Conservation (phyloP, 1,140 invertebrate genomes). For the Formica exsecta region DNA sequence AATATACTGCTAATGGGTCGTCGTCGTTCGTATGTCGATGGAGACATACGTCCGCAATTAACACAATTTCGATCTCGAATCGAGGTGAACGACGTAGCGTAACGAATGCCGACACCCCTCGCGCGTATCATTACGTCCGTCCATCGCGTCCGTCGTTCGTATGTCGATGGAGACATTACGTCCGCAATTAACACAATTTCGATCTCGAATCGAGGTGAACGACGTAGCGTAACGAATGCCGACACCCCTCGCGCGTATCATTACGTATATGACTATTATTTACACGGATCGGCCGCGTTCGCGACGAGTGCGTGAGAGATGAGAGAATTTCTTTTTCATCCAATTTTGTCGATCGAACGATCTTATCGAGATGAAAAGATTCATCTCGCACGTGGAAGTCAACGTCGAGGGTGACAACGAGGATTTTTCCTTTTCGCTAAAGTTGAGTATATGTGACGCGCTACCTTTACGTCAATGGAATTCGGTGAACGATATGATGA, state of each 20-base stretch:
- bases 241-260: neutral
- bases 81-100: neutral
- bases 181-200: constrained; percentile 31
- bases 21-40: constrained; percentile 1
- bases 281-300: neutral
- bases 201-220: neutral
- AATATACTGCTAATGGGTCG: constrained; percentile 51
- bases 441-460: neutral
- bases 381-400: neutral
- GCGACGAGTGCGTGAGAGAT: neutral
- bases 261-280: neutral
- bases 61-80: constrained; percentile 25
- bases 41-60: constrained; percentile 3
- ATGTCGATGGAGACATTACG: neutral
- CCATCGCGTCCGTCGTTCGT: neutral
- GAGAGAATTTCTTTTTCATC: neutral
- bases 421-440: neutral
- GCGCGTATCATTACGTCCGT: neutral
- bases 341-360: neutral
- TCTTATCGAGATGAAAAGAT: neutral
- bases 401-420: neutral
- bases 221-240: neutral
- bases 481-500: constrained; percentile 26
- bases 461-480: constrained; percentile 1
- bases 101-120: neutral